These are phyloP conservation scores for Copidosoma floridanum DNA, from an alignment of 1,140 invertebrate species.

Conservation along the genomic window DNA sequence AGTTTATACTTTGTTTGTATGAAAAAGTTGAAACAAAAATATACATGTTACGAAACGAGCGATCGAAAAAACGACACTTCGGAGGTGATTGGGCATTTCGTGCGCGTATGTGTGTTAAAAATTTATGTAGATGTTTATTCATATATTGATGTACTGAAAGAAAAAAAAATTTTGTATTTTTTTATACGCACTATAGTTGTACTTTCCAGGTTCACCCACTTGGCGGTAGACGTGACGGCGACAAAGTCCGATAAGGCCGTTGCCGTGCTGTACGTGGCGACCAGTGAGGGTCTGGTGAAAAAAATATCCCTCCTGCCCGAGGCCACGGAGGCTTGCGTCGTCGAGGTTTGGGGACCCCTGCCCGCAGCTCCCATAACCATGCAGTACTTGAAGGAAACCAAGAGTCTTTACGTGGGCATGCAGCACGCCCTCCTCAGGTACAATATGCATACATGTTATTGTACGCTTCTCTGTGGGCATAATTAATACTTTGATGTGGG, in stretches of 20 bases:
- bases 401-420: constrained; percentile 79
- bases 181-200: too few relatives aligned
- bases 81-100: constrained; percentile 30
- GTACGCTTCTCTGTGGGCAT: too few relatives aligned
- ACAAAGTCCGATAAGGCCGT: constrained; percentile 67
- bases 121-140: too few relatives aligned
- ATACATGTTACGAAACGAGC: too few relatives aligned
- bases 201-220: constrained; percentile 71
- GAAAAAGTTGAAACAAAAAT: too few relatives aligned
- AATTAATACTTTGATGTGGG: too few relatives aligned
- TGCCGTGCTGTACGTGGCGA: constrained; percentile 78
- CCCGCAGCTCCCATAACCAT: constrained; percentile 66
- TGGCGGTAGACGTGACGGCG: constrained; percentile 73
- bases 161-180: too few relatives aligned
- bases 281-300: constrained; percentile 70
- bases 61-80: too few relatives aligned
- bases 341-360: constrained; percentile 80
- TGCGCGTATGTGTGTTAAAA: constrained; percentile 32
- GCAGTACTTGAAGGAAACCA: constrained; percentile 78
- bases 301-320: constrained; percentile 76
- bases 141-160: too few relatives aligned
- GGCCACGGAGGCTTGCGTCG: constrained; percentile 72
- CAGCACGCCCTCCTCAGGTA: constrained; percentile 64
- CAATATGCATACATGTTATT: too few relatives aligned
- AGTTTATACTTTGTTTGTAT: too few relatives aligned